Evolutionary conservation across 2,797 vertebrate species (phyloP), one percentile per base, ranked within the genome.

Genomic region (Oreortyx pictus): DNA sequence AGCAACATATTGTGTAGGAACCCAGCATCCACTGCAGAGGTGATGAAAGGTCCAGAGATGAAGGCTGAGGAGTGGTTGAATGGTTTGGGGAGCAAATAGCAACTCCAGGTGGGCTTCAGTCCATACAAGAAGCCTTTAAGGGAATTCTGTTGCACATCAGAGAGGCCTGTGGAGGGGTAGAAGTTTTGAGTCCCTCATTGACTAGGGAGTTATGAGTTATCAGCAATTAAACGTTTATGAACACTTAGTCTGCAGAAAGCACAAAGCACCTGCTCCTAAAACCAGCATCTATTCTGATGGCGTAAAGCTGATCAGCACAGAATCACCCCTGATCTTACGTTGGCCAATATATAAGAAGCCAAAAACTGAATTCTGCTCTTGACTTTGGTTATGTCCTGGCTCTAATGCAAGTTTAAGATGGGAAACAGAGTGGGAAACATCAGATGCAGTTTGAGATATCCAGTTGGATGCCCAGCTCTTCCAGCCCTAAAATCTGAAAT

Each of bases 31-130:
- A 59, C 54, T 11, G 5, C 33, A 73, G 79, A 73, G 44, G 70
- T 37, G 79, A 88, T 94, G 85, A 89, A 73, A 72, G 29, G 76
- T 73, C 73, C 71, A 83, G 66, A 82, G 84, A 75, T 18, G 50
- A 70, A 81, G 46, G 75, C 7, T 68, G 82, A 39, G 84, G 65
- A 66, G 39, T 43, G 33, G 20, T 15, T 89, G 71, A 83, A 89
- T 24, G 33, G 70, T 8, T 27, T 76, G 52, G 23, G 56, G 52
- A 0, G 0, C 39, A 25, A 89, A 76, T 20, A 85, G 56, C 22
- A 67, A 4, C 73, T 81, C 82, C 89, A 94, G 62, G 76, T 88
- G 87, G 79, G 76, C 46, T 92, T 0, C 1, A n/a, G 81, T 89
- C 49, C 76, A 83, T 39, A 23, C 18, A 62, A 49, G 18, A 82